Base-by-base conservation (phyloP, 2,888 invertebrate genomes). In the Chloromyia formosa region DNA sequence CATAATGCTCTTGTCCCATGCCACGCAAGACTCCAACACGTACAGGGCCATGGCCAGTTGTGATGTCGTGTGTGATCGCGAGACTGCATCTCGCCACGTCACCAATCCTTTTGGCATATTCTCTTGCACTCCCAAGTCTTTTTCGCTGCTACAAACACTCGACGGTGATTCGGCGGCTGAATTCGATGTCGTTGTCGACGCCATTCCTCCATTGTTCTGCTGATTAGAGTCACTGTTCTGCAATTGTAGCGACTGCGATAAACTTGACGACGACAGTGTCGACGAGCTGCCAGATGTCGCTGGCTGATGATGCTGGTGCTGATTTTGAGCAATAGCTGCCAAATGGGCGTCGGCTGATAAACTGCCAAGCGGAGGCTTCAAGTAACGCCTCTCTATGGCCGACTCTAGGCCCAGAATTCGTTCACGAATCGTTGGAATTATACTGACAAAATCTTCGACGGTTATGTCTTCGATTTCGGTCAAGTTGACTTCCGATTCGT, bases 1-100 rank as follows among this genome's bases (percentile, higher is more conserved):
- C 97, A 98, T 97, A 83, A 97, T 95, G 87, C 97, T 97, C 88
- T 97, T 97, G 87, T 98, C 98, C 98, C 98, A 98, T 53, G 97
- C 97, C 80, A 98, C 95, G 83, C 93, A 94, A 1, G 93, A 92
- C 83, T 97, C 96, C 78, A 98, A 87, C 80, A 95, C 93, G 81
- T 95, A 93, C 75, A 96, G 88, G 80, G 94, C 92, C 91, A 96
- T 92, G 22, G 95, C 94, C 23, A 98, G 87, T 83, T 98, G 97
- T 0, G 97, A 94, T 0, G 96, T 92, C 0, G 96, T 96, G 80
- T 90, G 91, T 61, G 95, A 93, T 68, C 93, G 90, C 0, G 90
- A 87, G 0, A 97, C 93, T 0, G 95, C 96, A 79, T 94, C 94
- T 0, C 97, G 91, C 98, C 98, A 98, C 27, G 90, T 91, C 5